Evolutionary conservation across 2,797 vertebrate genomes (phyloP), one percentile per base, ranked within the genome.

Genomic region (Vultur gryphus): DNA sequence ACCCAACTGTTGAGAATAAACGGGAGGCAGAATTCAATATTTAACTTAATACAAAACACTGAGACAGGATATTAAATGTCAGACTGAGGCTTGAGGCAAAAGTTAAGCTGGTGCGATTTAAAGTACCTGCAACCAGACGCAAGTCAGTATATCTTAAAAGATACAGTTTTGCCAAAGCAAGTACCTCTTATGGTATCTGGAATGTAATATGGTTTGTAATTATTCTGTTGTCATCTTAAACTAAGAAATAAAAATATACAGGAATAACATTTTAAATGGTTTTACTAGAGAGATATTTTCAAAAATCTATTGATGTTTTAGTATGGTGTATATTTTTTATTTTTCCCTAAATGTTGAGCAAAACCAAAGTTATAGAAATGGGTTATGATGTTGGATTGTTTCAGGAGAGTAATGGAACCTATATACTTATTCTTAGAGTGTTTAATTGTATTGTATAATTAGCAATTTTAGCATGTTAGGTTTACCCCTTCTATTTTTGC

Each of bases 41-140:
- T 77, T 91, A 88, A 93, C 35, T 81, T 78, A 57, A 85, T 75
- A 41, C 9, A 83, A 85, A 92, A 58, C 73, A 59, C 13, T 87
- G 62, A 35, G 41, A 64, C 44, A 77, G 72, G 78, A 62, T 96
- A 89, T 96, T 93, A 94, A 96, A 89, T 86, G 48, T 81, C 62
- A 79, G 57, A 39, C 31, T 35, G 41, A 71, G 55, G 84, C 84
- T 55, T 59, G 35, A 88, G 37, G 46, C 81, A 65, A 33, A 95
- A 89, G n/a, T 73, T 80, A 84, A 91, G 9, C n/a, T 82, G 65
- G 18, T 90, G 24, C 1, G 4, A 51, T 94, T 80, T 83, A 37
- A 90, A 82, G 65, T 48, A n/a, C 6, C 17, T 81, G 61, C 31
- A 71, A 76, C 31, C 28, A 76, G 51, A 31, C 2, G 0, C 15